phyloP scores from a whole-genome alignment of 2,888 invertebrate species.

The Ischnura elegans region DNA sequence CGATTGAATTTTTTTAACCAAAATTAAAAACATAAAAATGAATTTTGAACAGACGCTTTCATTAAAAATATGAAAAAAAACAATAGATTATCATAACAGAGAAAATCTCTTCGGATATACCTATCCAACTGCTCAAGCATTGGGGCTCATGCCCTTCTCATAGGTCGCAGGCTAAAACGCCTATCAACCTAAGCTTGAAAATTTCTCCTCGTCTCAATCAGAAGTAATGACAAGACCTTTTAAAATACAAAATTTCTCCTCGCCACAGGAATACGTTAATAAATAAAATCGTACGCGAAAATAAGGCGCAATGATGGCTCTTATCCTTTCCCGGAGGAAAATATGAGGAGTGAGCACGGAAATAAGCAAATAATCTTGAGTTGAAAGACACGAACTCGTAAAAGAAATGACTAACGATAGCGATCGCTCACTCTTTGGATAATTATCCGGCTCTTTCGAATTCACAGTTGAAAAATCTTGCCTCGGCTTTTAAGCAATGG shows the following conservation, averaged over 20 bases:
- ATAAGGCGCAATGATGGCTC: neutral
- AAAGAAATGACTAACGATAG: neutral
- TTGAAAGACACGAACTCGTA: neutral
- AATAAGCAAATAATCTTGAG: neutral
- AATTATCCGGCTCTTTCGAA: neutral
- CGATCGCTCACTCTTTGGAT: too few species aligned
- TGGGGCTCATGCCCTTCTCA: too few species aligned
- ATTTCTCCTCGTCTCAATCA: neutral
- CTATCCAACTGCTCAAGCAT: too few species aligned
- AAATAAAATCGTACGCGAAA: neutral
- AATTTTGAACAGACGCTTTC: too few species aligned
- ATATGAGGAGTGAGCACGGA: neutral
- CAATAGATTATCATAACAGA: too few species aligned
- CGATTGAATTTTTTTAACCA: too few species aligned
- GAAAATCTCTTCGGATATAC: too few species aligned
- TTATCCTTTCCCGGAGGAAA: neutral
- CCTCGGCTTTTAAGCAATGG: neutral
- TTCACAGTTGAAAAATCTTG: neutral
- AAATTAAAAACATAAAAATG: too few species aligned
- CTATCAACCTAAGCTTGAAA: neutral
- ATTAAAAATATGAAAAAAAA: too few species aligned
- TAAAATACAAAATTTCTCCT: neutral
- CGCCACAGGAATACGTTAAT: neutral
- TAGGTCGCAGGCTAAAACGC: too few species aligned
- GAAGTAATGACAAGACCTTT: neutral